Base-by-base conservation (phyloP, 2,888 invertebrate species). In the Octonoba sinensis region DNA sequence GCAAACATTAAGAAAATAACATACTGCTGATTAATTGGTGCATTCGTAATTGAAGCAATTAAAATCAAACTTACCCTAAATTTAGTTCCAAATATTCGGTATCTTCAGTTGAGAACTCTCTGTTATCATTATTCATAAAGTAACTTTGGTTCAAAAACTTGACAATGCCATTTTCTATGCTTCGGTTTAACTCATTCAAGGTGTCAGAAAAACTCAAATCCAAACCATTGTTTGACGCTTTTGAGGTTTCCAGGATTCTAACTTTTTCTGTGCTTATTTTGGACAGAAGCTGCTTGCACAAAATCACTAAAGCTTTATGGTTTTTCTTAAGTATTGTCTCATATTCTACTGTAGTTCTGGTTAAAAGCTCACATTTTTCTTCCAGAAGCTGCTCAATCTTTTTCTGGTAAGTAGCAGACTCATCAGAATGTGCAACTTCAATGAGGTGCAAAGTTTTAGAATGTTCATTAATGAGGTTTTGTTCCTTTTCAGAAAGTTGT, bases 311-410 rank as follows among this genome's bases (percentile, higher is more conserved):
- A 20, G 59, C 81, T 65, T 75, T 64, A 51, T 82, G 81, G 27
- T 74, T 82, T 46, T 75, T 82, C 13, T 82, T 82, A 16, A 75
- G 36, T 47, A 82, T 67, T n/a, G 56, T 71, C 44, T 82, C 72
- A 60, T 75, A 72, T 66, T 82, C 82, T 44, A 67, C 62, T 6
- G 75, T 62, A 16, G 75, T 75, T 49, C 77, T 76, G 11, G 72
- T n/a, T 18, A 82, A 66, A 47, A 82, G 76, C n/a, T 72, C 72
- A 67, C 72, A 76, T 49, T 82, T 82, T 49, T 82, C 82, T 60
- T 82, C 82, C 2, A 76, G 36, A 15, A 82, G 66, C 12, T 76
- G 70, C n/a, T 82, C 76, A 13, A 82, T 77, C 47, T 72, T 82
- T 18, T 76, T 76, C 46, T 82, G 75, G 13, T 72, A 76, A 2